A percentile compares a stretch with the other conserved stretches of the same genome.
Conservation (phyloP, 2,888 invertebrate species). For the Chirona hameri region DNA sequence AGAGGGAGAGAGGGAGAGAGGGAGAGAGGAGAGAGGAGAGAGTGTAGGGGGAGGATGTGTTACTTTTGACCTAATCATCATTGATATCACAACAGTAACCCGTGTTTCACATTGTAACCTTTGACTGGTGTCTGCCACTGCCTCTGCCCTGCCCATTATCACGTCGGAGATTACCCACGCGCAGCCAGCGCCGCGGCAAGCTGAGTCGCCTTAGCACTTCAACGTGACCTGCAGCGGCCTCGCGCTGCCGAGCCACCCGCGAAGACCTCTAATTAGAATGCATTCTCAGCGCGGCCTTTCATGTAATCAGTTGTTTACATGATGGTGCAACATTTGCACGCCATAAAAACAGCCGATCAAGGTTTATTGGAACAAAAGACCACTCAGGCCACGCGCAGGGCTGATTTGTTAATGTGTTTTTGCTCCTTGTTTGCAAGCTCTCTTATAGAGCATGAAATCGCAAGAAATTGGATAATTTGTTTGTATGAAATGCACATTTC, state of each 20-base stretch:
- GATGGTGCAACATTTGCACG: background rate
- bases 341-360: background rate
- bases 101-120: no score
- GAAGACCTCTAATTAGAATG: background rate
- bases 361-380: background rate
- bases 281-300: background rate
- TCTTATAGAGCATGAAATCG: background rate
- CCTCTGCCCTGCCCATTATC: no score
- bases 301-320: background rate
- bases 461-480: background rate
- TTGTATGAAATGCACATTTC: background rate
- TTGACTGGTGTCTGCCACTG: no score
- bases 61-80: no score
- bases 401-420: slow-evolving; percentile 28
- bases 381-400: background rate
- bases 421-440: background rate
- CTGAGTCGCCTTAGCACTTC: no score
- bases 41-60: no score
- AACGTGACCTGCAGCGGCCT: no score
- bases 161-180: no score
- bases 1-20: no score
- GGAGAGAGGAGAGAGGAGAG: no score
- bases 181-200: no score
- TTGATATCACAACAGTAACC: no score
- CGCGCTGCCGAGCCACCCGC: background rate